Percentiles rank a stretch among this genome's conserved stretches.
These are phyloP conservation scores for Papilio demoleus DNA, from an alignment of 2,888 invertebrate species.

Conservation along the genomic window DNA sequence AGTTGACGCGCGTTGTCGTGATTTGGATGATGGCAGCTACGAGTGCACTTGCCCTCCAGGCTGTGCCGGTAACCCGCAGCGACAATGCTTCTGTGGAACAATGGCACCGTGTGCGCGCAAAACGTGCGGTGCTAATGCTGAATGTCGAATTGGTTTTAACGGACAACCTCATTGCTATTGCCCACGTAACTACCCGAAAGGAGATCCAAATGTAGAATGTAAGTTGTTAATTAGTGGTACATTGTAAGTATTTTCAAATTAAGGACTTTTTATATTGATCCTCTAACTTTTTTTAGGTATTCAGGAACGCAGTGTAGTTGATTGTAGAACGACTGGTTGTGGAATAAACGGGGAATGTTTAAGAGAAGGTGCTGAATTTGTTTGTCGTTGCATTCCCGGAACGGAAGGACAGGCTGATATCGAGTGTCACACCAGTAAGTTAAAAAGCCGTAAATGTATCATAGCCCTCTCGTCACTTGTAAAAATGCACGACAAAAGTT, in stretches of 20 bases:
- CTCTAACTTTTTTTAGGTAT: constrained; percentile 72
- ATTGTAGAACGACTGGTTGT: constrained; percentile 93
- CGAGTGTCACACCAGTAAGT: constrained; percentile 86
- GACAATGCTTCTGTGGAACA: constrained; percentile 90
- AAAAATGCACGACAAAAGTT: constrained; percentile 75
- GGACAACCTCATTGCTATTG: constrained; percentile 93
- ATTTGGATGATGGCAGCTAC: constrained; percentile 88
- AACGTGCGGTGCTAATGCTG: constrained; percentile 92
- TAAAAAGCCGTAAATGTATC: constrained; percentile 40
- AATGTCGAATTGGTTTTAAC: constrained; percentile 87
- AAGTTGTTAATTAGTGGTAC: constrained; percentile 63
- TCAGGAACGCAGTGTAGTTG: constrained; percentile 84
- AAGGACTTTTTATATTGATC: not conserved
- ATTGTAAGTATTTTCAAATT: not conserved
- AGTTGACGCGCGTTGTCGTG: constrained; percentile 91
- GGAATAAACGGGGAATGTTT: constrained; percentile 94
- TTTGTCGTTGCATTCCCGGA: constrained; percentile 91
- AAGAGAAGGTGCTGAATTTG: constrained; percentile 92
- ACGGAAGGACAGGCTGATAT: constrained; percentile 88
- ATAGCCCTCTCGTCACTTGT: constrained; percentile 65
- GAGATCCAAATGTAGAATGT: constrained; percentile 94
- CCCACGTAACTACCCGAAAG: constrained; percentile 90
- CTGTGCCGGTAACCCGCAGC: constrained; percentile 91
- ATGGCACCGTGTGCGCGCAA: constrained; percentile 91
- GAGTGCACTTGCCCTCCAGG: constrained; percentile 92